Base-by-base conservation (phyloP, 2,113 vertebrate species). In the Pyrgilauda ruficollis region DNA sequence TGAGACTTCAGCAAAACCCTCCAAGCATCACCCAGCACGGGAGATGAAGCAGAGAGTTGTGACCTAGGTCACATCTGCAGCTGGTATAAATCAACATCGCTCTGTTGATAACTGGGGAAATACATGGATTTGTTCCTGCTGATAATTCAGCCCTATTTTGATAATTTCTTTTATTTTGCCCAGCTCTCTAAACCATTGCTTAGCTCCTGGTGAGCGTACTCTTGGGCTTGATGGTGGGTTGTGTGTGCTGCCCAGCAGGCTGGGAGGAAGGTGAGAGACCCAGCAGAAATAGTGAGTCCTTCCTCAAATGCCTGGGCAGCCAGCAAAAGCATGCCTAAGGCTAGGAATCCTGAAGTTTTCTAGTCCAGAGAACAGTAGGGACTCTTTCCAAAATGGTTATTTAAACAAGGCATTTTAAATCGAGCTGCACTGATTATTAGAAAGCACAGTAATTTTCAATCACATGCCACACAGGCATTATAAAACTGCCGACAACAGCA, bases 401-500 rank as follows among this genome's bases (percentile, higher is more conserved):
- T 93, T 87, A 66, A 85, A 90, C 50, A 69, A 37, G 15, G 27
- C 33, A 35, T 80, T 96, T 85, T 87, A 92, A 90, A 90, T 69
- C 21, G 63, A 93, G 78, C 37, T 86, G 62, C 49, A 41, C 58
- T 55, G n/a, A 49, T 87, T 87, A 93, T 85, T 91, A 91, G 91
- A 82, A 91, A 91, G 59, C 0, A 0, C 23, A 22, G 41, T 67
- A 56, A 93, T 90, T 91, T 94, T 70, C 82, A 56, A 46, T 73
- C 79, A 93, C 30, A 3, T 15, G 55, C 61, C 44, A 10, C 93
- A 84, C 66, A 90, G 75, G 74, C 6, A 9, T 77, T 84, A 49
- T 93, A 95, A 95, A 93, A 81, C 83, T 63, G 33, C 72, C 1
- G 2, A 12, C 30, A 94, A 31, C 35, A 72, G 62, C 69, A 44